phyloP scores from a whole-genome alignment of 2,797 vertebrate genomes.

The Hephaestus fuliginosus region DNA sequence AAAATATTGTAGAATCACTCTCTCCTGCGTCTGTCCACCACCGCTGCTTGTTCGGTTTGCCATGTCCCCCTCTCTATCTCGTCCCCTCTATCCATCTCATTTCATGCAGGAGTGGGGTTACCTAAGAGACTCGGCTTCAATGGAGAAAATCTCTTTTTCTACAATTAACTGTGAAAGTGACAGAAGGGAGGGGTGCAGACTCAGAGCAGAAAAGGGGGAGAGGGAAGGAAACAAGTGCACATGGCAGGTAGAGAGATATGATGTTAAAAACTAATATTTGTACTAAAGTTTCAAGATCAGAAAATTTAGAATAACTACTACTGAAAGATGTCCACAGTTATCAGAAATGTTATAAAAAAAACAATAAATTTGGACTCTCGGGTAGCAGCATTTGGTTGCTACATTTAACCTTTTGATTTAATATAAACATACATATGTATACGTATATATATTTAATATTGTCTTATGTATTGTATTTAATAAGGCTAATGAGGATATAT shows the following conservation, averaged over 20 bases:
- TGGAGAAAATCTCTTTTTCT: slow-evolving; percentile 88
- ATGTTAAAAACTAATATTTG: slow-evolving; percentile 48
- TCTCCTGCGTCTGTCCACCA: slow-evolving; percentile 66
- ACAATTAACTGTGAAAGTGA: slow-evolving; percentile 88
- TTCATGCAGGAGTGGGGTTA: slow-evolving; percentile 89
- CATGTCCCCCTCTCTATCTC: slow-evolving; percentile 73
- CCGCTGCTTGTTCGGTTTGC: slow-evolving; percentile 71
- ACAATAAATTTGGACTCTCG: neutral
- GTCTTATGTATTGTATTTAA: neutral
- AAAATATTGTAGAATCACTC: slow-evolving; percentile 30
- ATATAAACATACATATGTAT: too few species aligned
- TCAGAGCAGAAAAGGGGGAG: slow-evolving; percentile 47
- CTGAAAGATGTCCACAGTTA: neutral
- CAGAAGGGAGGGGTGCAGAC: slow-evolving; percentile 74
- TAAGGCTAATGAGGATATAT: neutral
- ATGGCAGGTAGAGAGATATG: slow-evolving; percentile 71
- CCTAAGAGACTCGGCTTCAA: slow-evolving; percentile 88
- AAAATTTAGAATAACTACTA: neutral
- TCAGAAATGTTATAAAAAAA: neutral
- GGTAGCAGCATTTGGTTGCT: neutral
- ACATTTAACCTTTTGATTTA: slow-evolving; percentile 10
- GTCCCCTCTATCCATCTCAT: slow-evolving; percentile 86
- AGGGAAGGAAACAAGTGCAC: slow-evolving; percentile 57
- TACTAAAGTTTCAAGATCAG: neutral
- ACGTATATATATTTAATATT: neutral